Evolutionary conservation across 2,113 vertebrate genomes (phyloP).

Genomic region (Crocuta crocuta): DNA sequence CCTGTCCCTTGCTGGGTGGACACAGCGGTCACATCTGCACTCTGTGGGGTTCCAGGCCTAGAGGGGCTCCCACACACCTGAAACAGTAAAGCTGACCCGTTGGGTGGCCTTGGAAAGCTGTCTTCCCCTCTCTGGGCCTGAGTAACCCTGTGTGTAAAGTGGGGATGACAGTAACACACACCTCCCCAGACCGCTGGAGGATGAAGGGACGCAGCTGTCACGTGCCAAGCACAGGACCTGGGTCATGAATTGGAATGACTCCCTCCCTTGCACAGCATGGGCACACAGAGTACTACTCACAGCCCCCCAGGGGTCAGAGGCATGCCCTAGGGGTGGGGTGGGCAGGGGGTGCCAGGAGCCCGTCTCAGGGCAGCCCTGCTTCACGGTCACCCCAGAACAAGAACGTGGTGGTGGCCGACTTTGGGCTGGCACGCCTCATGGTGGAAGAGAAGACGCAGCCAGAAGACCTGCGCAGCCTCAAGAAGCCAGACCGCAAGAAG

Average conservation of each 20-base stretch:
- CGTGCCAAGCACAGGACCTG: no score
- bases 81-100: not conserved
- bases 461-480: conserved; percentile 90
- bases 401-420: conserved; percentile 97
- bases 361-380: accelerated
- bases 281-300: not conserved
- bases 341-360: not conserved
- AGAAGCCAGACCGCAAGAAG: conserved; percentile 95
- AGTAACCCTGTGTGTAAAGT: not conserved
- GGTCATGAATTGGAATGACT: not conserved
- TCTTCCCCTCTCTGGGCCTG: not conserved
- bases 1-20: accelerated
- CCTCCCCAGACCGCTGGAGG: not conserved
- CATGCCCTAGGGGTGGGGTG: not conserved
- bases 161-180: not conserved
- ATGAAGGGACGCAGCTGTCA: not conserved
- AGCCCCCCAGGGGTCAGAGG: not conserved
- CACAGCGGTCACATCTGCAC: not conserved
- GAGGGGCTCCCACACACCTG: not conserved
- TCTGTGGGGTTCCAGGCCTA: not conserved
- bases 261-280: not conserved
- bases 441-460: conserved; percentile 94
- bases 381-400: conserved; percentile 86
- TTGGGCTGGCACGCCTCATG: conserved; percentile 96
- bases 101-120: not conserved